Evolutionary conservation across 2,113 vertebrate species (phyloP), one percentile per base, ranked within the genome.

Genomic region (Crotalus tigris): DNA sequence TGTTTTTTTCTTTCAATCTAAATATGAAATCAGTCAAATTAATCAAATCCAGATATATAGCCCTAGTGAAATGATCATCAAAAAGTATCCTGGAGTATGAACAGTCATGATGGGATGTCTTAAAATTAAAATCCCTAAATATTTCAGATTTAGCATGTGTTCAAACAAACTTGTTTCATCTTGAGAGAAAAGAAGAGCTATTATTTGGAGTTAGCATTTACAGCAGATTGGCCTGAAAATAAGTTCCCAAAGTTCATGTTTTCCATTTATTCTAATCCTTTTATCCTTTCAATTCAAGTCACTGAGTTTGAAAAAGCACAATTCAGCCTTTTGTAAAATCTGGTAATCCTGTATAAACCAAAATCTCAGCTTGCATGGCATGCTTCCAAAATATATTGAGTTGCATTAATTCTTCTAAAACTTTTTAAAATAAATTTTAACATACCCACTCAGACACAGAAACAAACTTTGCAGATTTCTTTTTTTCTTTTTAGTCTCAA

Each of bases 231-330:
- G 57, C 75, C 88, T 61, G 51, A 86, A 49, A 26, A 91, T 2
- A 92, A 93, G 81, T 85, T 51, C 87, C 3, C 69, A 69, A 95
- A 93, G 87, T 7, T 81, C 61, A 58, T 93, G 44, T 88, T 86
- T 92, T 89, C 91, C 59, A 93, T 61, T 94, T 94, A 39, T 8
- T 81, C 49, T 91, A 94, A 93, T 12, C 5, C 59, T 12, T 10
- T 94, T 61, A 90, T 93, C 88, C 88, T n/a, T 86, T 64, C 89
- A 93, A 90, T 58, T 90, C 53, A 53, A 90, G 58, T 86, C 89
- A 87, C 81, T 64, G 89, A 19, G 86, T 93, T 88, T 91, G 26
- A 93, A 69, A 91, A 91, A 91, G 54, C 29, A 91, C 26, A 91
- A 57, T 88, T 69, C 55, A 88, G 86, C 92, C 61, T 92, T 89